Base-by-base conservation (phyloP, 1,140 invertebrate species). In the Aphelinus atriplicis region DNA sequence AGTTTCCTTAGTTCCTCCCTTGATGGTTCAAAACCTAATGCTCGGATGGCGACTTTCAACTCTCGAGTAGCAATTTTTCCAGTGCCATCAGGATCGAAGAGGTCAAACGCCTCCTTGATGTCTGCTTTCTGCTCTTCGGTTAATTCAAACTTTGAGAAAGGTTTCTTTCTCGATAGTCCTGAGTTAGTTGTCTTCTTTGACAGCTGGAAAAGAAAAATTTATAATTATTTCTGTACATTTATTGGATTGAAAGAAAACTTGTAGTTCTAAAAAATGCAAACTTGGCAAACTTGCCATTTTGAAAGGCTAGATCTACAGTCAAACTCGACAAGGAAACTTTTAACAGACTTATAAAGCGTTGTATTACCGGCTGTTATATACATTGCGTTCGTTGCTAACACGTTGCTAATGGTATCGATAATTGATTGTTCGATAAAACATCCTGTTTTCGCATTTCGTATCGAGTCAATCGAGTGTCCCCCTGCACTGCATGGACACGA, bases 1-100 rank as follows among this genome's bases (percentile, higher is more conserved):
- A 99, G 95, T 81, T 96, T 96, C 87, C 98, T 98, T 43, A 99
- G 96, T 89, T 99, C 97, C 84, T 98, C 97, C 84, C 97, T 98
- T 82, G 95, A 96, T 1, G 97, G 97, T 84, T 99, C 97, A 89
- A 98, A 98, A 1, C 97, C 97, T 9, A 98, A 87, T 2, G 97
- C 97, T 81, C 97, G 88, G 80, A 97, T 94, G 0, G 95, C 95
- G 66, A 97, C 95, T 90, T 98, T 98, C 7, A 98, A 86, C 84
- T 98, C 96, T 87, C 97, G 98, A 0, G 93, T 92, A 84, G 97
- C 93, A 81, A 99, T 97, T 80, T 90, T 92, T 9, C 96, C 96
- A 62, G 91, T 92, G 42, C 92, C 94, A 88, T 97, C 94, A 62
- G 93, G 92, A 89, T 99, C 97, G 89, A 99, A 98, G 10, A 98